phyloP scores from a whole-genome alignment of 2,888 invertebrate genomes.

The Sylvicola cinctus region DNA sequence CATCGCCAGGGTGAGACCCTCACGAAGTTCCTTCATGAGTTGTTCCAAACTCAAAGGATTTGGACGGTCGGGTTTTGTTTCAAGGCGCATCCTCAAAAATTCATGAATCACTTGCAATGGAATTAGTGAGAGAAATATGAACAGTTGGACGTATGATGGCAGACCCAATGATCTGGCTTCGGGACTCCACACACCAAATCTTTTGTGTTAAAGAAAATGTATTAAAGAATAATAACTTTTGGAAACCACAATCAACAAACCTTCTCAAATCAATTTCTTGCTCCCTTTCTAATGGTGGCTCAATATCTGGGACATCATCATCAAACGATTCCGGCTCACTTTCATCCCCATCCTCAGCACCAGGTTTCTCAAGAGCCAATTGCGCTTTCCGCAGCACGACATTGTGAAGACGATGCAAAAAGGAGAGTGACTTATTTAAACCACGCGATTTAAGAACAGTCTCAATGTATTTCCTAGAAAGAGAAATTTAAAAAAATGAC shows the following conservation, averaged over 20 bases:
- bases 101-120: constrained; percentile 86
- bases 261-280: constrained; percentile 10
- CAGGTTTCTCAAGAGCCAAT: constrained; percentile 41
- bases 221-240: constrained; percentile 3
- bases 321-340: constrained; percentile 22
- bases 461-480: constrained; percentile 58
- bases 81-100: constrained; percentile 66
- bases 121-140: constrained; percentile 66
- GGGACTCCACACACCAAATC: constrained; percentile 55
- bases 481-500: constrained; percentile 1
- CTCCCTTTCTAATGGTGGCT: constrained; percentile 8
- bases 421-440: constrained; percentile 56
- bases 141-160: constrained; percentile 69
- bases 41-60: constrained; percentile 73
- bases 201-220: constrained; percentile 2
- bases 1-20: constrained; percentile 68
- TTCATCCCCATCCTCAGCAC: constrained; percentile 12
- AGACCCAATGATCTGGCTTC: constrained; percentile 57
- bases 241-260: constrained; percentile 31
- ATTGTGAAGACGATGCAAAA: constrained; percentile 52
- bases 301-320: constrained; percentile 14
- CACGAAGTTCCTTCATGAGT: constrained; percentile 75
- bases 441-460: constrained; percentile 75
- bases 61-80: constrained; percentile 62
- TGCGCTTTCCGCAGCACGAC: constrained; percentile 48